Evolutionary conservation across 1,140 invertebrate species (phyloP), one percentile per base, ranked within the genome.

Genomic region (Hylaeus volcanicus): DNA sequence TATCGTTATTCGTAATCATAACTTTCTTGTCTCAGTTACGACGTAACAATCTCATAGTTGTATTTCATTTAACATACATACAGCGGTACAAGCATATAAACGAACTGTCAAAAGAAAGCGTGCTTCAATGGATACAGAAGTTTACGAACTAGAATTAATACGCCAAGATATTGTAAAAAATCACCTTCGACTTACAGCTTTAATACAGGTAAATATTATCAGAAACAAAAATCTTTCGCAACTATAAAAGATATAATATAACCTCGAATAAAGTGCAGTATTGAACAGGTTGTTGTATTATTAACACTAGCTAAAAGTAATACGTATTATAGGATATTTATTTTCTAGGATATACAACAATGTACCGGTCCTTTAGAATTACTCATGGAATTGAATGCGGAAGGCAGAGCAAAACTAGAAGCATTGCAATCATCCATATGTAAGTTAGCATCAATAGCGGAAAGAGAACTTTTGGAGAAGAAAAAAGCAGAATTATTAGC

Each of bases 141-240:
- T 89, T 51, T 81, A 89, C 37, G 69, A 70, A 11, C 56, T 91
- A 55, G 86, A 92, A 37, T 26, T 88, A 48, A 85, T 93, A 74
- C 91, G 93, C 45, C 94, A 96, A 90, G 95, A 95, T 85, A 94
- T 97, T 72, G 95, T 96, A 43, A 96, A 96, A 88, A 94, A 95
- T 84, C 95, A 96, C 92, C 94, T 97, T 84, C 94, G 96, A 92
- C 92, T 97, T 26, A 96, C 96, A 90, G 96, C 96, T 58, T 94
- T 97, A 64, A 97, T 97, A 86, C 96, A 97, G 94, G 96, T 96
- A 94, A 94, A 76, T 81, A 82, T 69, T 77, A 70, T 71, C 48
- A 14, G 5, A 41, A 41, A 66, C 8, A 65, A 58, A 56, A 58
- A 2, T 5, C 56, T 48, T 61, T 65, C 1, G 53, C 1, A 58